Evolutionary conservation across 2,113 vertebrate species (phyloP).

Genomic region (Rhabdomys dilectus): DNA sequence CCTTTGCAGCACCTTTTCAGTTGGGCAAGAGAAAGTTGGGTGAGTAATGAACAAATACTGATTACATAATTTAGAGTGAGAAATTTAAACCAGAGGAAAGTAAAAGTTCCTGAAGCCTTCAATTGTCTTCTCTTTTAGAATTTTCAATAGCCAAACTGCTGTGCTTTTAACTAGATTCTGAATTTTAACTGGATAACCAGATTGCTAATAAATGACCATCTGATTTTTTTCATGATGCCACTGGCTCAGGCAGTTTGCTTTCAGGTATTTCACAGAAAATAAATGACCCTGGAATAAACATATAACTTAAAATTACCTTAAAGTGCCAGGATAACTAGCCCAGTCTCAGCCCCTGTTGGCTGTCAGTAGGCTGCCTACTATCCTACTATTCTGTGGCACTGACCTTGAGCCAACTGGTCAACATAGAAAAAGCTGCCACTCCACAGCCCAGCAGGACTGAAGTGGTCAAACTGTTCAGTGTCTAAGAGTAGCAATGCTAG

Average conservation of each 20-base stretch:
- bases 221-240: constrained; percentile 43
- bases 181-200: constrained; percentile 44
- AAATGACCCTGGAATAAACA: constrained; percentile 23
- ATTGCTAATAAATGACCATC: not conserved
- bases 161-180: constrained; percentile 56
- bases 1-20: constrained; percentile 11
- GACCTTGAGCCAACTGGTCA: constrained; percentile 56
- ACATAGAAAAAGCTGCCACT: constrained; percentile 43
- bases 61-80: constrained; percentile 28
- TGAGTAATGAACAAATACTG: not conserved
- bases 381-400: constrained; percentile 22
- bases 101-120: not conserved
- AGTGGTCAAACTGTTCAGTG: constrained; percentile 33
- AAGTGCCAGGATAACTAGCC: not conserved
- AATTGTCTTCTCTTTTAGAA: constrained; percentile 16
- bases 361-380: constrained; percentile 14
- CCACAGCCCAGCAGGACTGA: constrained; percentile 18
- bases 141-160: not conserved
- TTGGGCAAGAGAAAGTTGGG: not conserved
- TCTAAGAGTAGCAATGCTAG: constrained; percentile 34
- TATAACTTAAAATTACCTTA: constrained; percentile 56
- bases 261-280: constrained; percentile 28
- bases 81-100: constrained; percentile 5
- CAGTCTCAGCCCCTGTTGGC: constrained; percentile 15
- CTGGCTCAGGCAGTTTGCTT: constrained; percentile 20